phyloP scores from a whole-genome alignment of 2,888 invertebrate genomes.

The Cheilosia variabilis region DNA sequence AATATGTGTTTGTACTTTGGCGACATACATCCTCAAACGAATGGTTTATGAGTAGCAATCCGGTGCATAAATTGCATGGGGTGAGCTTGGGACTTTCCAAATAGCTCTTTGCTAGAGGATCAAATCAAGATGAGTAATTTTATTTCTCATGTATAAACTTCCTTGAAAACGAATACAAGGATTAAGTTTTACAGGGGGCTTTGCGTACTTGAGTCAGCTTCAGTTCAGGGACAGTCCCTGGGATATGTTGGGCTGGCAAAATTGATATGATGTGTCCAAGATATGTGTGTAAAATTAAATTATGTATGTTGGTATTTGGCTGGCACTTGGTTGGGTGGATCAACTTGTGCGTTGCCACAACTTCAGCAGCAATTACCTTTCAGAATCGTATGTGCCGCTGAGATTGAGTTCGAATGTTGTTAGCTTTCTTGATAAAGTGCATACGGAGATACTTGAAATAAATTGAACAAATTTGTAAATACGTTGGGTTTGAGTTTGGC shows the following conservation, averaged over 20 bases:
- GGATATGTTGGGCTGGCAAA: conserved; percentile 7
- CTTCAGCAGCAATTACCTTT: conserved; percentile 11
- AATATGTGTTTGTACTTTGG: conserved; percentile 31
- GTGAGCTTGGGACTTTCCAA: conserved; percentile 55
- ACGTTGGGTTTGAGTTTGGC: too few species aligned
- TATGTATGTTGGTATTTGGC: conserved; percentile 30
- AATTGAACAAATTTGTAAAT: too few species aligned
- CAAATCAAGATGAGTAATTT: conserved; percentile 66
- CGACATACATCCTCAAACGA: conserved; percentile 43
- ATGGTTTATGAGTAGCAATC: conserved; percentile 67
- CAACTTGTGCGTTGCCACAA: background rate
- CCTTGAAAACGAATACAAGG: conserved; percentile 10
- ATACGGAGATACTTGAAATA: background rate
- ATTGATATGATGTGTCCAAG: conserved; percentile 39
- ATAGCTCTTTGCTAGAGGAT: conserved; percentile 49
- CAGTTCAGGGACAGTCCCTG: background rate
- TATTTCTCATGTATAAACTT: conserved; percentile 26
- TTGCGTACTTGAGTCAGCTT: background rate
- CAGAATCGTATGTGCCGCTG: background rate
- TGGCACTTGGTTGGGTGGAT: too few species aligned
- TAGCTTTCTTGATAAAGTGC: background rate
- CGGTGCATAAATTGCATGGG: conserved; percentile 59
- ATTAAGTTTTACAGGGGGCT: conserved; percentile 25
- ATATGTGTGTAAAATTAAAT: conserved; percentile 28
- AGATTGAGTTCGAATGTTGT: background rate